phyloP scores from a whole-genome alignment of 2,113 vertebrate species.

The Lepisosteus oculatus region DNA sequence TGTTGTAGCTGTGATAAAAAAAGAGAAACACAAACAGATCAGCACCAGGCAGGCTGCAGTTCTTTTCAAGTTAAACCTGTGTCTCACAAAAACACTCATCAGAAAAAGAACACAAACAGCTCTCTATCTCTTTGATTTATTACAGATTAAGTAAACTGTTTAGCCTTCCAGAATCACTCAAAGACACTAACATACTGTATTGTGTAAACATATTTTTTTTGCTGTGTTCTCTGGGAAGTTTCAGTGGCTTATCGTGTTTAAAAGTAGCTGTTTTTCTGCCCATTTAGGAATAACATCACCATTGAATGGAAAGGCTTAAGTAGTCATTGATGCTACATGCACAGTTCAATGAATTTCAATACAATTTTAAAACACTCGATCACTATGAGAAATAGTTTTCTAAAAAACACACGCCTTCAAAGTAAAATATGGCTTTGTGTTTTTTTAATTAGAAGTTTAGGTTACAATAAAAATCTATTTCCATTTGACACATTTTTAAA shows the following conservation, averaged over 20 bases:
- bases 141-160: conserved; percentile 10
- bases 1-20: conserved; percentile 17
- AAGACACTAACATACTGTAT: not conserved
- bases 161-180: not conserved
- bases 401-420: too few species aligned
- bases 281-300: not conserved
- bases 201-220: conserved; percentile 1
- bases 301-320: not conserved
- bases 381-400: not conserved
- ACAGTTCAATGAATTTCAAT: not conserved
- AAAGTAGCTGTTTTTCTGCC: not conserved
- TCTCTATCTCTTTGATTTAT: not conserved
- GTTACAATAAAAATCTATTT: too few species aligned
- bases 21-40: conserved; percentile 13
- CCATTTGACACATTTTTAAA: too few species aligned
- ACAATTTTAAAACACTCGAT: not conserved
- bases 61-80: not conserved
- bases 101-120: not conserved
- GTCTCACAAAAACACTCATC: not conserved
- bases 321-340: not conserved
- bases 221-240: not conserved
- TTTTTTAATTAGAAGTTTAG: too few species aligned
- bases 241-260: not conserved
- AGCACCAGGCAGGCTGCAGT: not conserved
- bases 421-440: too few species aligned